A percentile compares a stretch with the other conserved stretches of the same genome.
Conservation (phyloP, 2,797 vertebrate genomes). For the Melanotaenia nigrans region DNA sequence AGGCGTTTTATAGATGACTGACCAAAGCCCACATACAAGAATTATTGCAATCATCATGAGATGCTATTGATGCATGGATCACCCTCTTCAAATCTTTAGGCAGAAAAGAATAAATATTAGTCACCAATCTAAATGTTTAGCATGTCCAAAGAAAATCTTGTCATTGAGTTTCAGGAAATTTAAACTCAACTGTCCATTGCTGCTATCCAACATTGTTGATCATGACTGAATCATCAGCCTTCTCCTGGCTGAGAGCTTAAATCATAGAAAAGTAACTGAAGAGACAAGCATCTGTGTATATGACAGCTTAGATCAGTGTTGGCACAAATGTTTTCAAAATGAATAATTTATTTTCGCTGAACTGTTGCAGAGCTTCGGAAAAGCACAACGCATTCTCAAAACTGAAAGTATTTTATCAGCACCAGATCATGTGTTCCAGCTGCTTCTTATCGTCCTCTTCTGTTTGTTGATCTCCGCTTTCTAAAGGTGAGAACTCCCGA, state of each 20-base stretch:
- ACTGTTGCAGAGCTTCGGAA: neutral
- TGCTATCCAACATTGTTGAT: neutral
- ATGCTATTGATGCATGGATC: no score
- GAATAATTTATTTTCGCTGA: constrained; percentile 1
- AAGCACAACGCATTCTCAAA: neutral
- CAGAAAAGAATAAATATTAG: no score
- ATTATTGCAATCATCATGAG: no score
- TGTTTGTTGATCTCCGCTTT: neutral
- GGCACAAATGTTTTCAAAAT: neutral
- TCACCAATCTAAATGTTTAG: no score
- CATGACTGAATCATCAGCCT: neutral
- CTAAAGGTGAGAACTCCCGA: neutral
- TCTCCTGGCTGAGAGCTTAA: neutral
- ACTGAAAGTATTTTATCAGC: neutral
- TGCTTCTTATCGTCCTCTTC: neutral
- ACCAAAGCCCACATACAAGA: no score
- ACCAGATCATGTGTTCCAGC: neutral
- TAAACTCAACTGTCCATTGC: no score
- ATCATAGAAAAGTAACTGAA: neutral
- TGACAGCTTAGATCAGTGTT: neutral
- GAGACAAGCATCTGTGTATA: neutral
- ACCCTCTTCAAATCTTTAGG: no score
- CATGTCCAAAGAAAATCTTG: no score
- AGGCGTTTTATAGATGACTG: no score
- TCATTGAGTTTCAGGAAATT: no score